Percentiles rank a stretch among this genome's conserved stretches.
Evolutionary conservation across 2,113 vertebrate genomes (phyloP).

Genomic region (Poicephalus meyeri): DNA sequence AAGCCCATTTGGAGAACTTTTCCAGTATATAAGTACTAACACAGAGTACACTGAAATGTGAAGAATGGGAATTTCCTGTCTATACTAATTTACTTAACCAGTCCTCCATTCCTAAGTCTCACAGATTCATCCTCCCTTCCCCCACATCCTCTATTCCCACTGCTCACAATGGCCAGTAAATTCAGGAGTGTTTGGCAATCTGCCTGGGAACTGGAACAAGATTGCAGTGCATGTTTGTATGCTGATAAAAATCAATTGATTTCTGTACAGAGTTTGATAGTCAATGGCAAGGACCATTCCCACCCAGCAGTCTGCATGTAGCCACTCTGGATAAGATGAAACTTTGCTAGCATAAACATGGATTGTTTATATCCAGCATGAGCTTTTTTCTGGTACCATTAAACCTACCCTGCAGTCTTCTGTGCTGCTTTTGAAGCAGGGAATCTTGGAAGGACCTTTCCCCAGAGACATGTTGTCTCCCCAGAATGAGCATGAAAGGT

Average conservation of each 20-base stretch:
- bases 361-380: accelerated
- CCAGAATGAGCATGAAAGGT: not conserved
- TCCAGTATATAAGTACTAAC: not conserved
- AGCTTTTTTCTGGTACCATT: not conserved
- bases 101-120: not conserved
- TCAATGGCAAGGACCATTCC: not conserved
- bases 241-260: not conserved
- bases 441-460: not conserved
- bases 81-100: not conserved
- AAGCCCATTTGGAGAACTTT: not conserved
- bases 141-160: not conserved
- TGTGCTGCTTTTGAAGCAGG: not conserved
- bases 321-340: not conserved
- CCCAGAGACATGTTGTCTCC: not conserved
- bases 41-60: not conserved
- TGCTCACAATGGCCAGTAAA: not conserved
- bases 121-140: not conserved
- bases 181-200: not conserved
- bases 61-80: not conserved
- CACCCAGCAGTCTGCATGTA: not conserved
- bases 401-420: not conserved
- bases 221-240: not conserved
- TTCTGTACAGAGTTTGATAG: not conserved
- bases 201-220: not conserved
- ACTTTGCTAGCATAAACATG: not conserved